These are phyloP conservation scores for Mastomys coucha DNA, from an alignment of 2,113 vertebrate species.

Conservation along the genomic window DNA sequence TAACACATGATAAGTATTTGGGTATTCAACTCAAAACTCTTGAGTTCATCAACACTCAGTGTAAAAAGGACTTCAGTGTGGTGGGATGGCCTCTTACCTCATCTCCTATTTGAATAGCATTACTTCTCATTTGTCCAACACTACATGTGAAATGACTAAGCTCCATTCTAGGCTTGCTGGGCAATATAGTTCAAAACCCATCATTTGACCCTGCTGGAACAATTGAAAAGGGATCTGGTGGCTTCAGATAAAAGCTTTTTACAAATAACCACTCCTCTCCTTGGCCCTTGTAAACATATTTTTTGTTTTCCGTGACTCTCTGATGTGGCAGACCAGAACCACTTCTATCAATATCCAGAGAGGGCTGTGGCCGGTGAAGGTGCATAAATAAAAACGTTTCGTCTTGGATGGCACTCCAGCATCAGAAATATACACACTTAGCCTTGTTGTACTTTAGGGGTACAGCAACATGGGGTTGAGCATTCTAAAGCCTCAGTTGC, in stretches of 20 bases:
- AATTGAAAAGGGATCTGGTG: constrained; percentile 51
- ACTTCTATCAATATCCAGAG: neutral
- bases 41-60: neutral
- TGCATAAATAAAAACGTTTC: constrained; percentile 21
- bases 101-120: neutral
- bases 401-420: constrained; percentile 12
- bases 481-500: neutral
- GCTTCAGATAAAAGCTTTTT: constrained; percentile 58
- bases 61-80: neutral
- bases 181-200: constrained; percentile 61
- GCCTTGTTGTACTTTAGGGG: neutral
- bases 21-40: neutral
- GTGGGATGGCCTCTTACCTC: neutral
- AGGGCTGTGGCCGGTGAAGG: constrained; percentile 40
- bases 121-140: neutral
- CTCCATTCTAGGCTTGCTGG: neutral
- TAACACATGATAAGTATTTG: neutral
- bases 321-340: rapidly evolving
- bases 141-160: neutral
- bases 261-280: neutral
- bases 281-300: neutral
- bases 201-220: constrained; percentile 71
- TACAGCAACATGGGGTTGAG: neutral
- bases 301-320: neutral
- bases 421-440: neutral